These are phyloP conservation scores for Spizaetus ornatus DNA, from an alignment of 2,113 vertebrate species.

Conservation along the genomic window DNA sequence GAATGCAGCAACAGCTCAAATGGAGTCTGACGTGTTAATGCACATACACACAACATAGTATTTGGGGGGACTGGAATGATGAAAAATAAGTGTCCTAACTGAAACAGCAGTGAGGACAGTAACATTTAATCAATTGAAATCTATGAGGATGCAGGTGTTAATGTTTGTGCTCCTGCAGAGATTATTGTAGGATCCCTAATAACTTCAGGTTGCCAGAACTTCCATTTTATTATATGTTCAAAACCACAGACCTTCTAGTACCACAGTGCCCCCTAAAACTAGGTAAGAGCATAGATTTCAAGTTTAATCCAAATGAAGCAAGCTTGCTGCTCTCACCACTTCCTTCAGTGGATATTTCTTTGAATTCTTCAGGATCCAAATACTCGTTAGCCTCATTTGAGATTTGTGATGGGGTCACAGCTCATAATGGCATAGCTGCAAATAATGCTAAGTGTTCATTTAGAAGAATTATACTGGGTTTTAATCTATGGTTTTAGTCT, in stretches of 20 bases:
- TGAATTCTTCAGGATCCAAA: neutral
- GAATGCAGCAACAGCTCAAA: neutral
- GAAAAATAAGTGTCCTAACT: neutral
- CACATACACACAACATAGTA: neutral
- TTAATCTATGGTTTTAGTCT: neutral
- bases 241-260: neutral
- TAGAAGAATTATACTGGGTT: neutral
- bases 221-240: neutral
- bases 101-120: neutral
- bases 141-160: neutral
- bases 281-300: neutral
- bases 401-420: neutral
- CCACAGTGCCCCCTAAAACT: neutral
- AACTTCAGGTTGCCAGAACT: neutral
- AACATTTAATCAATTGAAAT: neutral
- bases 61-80: neutral
- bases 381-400: neutral
- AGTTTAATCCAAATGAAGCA: neutral
- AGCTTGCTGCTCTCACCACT: neutral
- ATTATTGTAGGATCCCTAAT: neutral
- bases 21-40: neutral
- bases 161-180: neutral
- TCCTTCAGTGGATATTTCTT: neutral
- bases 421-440: neutral
- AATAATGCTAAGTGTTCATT: neutral